phyloP scores from a whole-genome alignment of 2,888 invertebrate genomes.

The Andricus quercusramuli region DNA sequence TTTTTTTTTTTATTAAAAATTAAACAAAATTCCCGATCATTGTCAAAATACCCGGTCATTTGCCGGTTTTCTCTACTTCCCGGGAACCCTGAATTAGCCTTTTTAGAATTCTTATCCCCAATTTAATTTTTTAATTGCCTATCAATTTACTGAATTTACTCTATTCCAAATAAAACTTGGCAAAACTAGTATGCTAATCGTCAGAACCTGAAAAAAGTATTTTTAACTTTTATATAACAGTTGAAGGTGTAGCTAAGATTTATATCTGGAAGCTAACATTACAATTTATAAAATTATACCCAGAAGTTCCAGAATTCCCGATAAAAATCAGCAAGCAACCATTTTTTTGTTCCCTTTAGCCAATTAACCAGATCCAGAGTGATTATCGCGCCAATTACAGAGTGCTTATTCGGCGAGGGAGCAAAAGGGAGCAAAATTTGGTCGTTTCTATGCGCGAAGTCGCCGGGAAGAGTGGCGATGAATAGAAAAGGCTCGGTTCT shows the following conservation, averaged over 20 bases:
- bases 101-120: no score
- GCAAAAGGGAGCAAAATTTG: background rate
- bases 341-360: background rate
- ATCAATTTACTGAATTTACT: background rate
- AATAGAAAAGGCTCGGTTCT: constrained; percentile 18
- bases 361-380: constrained; percentile 3
- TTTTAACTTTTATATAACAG: no score
- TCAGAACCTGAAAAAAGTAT: background rate
- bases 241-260: background rate
- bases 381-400: background rate
- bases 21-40: no score
- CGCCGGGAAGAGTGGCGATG: background rate
- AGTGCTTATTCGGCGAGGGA: background rate
- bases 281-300: constrained; percentile 1
- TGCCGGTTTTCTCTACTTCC: no score
- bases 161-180: background rate
- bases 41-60: no score
- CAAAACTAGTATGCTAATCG: background rate
- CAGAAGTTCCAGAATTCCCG: no score
- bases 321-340: background rate
- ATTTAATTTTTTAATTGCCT: background rate
- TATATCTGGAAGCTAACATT: background rate
- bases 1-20: no score
- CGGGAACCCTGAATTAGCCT: no score
- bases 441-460: constrained; percentile 24